phyloP scores from a whole-genome alignment of 2,888 invertebrate genomes.

The Vandiemenella viatica region DNA sequence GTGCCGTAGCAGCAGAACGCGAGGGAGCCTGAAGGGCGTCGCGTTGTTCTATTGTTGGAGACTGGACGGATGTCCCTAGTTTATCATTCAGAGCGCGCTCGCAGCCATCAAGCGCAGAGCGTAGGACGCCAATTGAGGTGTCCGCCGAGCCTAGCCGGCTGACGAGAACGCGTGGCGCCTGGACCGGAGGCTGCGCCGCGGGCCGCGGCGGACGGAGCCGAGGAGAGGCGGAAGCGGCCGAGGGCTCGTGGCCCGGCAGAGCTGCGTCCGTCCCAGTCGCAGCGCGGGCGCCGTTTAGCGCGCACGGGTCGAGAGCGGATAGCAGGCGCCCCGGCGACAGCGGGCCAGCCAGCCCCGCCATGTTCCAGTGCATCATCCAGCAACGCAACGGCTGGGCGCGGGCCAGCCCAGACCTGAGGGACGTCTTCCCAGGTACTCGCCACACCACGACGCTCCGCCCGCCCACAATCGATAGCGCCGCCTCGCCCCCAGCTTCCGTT shows the following conservation, averaged over 20 bases:
- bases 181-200: no score
- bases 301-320: neutral
- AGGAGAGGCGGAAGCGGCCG: no score
- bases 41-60: no score
- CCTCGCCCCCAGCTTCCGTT: neutral
- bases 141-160: no score
- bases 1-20: no score
- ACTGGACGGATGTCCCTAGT: no score
- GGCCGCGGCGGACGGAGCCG: no score
- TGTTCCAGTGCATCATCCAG: slow-evolving; percentile 75
- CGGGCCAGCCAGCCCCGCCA: slow-evolving; percentile 22
- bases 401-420: slow-evolving; percentile 53
- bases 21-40: no score
- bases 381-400: slow-evolving; percentile 62
- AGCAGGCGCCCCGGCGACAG: neutral
- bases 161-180: no score
- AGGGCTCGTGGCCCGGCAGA: neutral
- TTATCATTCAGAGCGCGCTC: no score
- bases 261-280: neutral
- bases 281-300: neutral
- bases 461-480: neutral
- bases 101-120: no score
- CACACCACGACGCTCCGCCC: neutral
- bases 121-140: no score
- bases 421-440: slow-evolving; percentile 55